Evolutionary conservation across 2,797 vertebrate species (phyloP), one percentile per base, ranked within the genome.

Genomic region (Chaenodraco wilsoni): DNA sequence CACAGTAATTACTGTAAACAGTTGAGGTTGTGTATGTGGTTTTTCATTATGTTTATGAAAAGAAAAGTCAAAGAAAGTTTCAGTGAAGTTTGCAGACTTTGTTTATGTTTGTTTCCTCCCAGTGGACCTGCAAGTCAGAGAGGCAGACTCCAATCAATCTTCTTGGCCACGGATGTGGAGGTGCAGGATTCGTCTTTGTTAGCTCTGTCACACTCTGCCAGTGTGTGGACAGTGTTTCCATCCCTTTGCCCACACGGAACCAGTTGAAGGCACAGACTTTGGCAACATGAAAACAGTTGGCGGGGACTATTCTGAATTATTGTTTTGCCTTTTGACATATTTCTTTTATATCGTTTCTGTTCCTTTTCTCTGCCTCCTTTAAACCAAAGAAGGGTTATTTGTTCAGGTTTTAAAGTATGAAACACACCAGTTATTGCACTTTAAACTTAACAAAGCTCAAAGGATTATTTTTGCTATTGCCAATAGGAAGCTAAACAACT

Each of bases 141-240:
- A 13, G 70, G 33, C n/a, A 65, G 51, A 31, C 57, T 61, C 15
- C 51, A 69, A 43, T 78, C 67, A 66, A 57, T 74, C 69, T 56
- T 65, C 13, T 50, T 51, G 54, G 51, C 69, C 62, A 21, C 54
- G 43, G 62, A 66, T 57, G 46, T 76, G 58, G 61, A 64, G 65
- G 40, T 50, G 50, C 69, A 58, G 74, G 31, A 59, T 79, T 75
- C 75, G 56, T 81, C 70, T 67, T 74, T n/a, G 58, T 76, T 74
- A 54, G 52, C 41, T 67, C 21, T 46, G 62, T 69, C 45, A 63
- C 66, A 65, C 49, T 13, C 17, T 56, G 68, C 48, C 66, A 43
- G 27, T 27, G 31, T 55, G 51, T 48, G 31, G 33, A 58, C 21
- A 57, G 63, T 21, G 75, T 60, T 69, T 69, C 45, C 55, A 51